These are phyloP conservation scores for Eupithecia abbreviata DNA, from an alignment of 2,888 invertebrate genomes.

Conservation along the genomic window DNA sequence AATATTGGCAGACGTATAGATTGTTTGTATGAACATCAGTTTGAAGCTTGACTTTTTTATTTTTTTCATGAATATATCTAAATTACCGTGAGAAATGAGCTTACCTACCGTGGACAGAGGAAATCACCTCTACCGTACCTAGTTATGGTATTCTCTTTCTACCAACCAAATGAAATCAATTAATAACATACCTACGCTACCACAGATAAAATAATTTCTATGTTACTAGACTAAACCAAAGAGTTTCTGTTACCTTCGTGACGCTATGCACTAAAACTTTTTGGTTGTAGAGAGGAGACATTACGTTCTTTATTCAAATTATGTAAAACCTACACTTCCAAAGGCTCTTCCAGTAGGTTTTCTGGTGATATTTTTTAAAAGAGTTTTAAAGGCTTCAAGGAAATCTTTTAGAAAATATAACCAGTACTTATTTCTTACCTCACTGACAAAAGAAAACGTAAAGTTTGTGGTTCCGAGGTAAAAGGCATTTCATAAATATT, in stretches of 20 bases:
- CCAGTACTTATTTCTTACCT: slow-evolving; percentile 6
- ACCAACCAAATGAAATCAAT: background rate
- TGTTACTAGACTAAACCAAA: background rate
- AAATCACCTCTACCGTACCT: too few relatives aligned
- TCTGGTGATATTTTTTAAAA: too few relatives aligned
- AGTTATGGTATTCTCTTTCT: too few relatives aligned
- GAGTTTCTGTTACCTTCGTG: background rate
- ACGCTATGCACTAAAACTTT: background rate
- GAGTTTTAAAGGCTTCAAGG: too few relatives aligned
- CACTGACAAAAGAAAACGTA: slow-evolving; percentile 1
- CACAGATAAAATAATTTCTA: background rate
- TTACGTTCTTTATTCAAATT: background rate
- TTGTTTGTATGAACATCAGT: slow-evolving; percentile 11
- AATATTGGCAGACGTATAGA: background rate
- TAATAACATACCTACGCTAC: background rate
- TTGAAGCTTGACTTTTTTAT: background rate
- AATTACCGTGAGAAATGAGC: background rate
- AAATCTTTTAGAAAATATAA: background rate
- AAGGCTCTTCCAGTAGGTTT: too few relatives aligned
- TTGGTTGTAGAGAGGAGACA: background rate
- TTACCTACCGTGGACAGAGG: background rate
- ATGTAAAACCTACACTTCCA: background rate
- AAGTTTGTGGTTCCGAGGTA: slow-evolving; percentile 20
- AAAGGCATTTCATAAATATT: slow-evolving; percentile 31
- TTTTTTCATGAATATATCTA: background rate